Percentiles rank a stretch among this genome's conserved stretches.
These are phyloP conservation scores for Nymphalis polychloros DNA, from an alignment of 2,888 invertebrate genomes.

Conservation along the genomic window DNA sequence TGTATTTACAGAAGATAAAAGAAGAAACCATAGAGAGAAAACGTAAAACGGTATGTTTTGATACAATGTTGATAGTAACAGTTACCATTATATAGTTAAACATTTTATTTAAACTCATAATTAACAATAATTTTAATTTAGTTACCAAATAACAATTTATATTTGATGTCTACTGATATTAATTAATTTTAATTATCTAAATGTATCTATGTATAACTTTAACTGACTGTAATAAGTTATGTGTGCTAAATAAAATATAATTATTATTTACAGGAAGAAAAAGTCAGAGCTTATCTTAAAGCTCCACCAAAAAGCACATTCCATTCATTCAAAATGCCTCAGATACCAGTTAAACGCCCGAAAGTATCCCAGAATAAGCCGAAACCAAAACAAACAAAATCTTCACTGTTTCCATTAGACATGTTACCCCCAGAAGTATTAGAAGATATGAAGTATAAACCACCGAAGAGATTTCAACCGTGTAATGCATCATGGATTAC, in stretches of 20 bases:
- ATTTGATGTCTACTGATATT: too few relatives aligned
- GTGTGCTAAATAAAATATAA: not conserved
- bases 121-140: too few relatives aligned
- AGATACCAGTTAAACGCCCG: constrained; percentile 43
- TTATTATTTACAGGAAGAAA: constrained; percentile 52
- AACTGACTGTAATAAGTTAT: too few relatives aligned
- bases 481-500: constrained; percentile 70
- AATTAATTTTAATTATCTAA: too few relatives aligned
- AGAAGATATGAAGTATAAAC: constrained; percentile 68
- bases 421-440: constrained; percentile 57
- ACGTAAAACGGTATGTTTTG: constrained; percentile 57
- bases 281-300: constrained; percentile 52
- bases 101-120: not conserved
- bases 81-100: too few relatives aligned
- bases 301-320: constrained; percentile 39
- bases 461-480: constrained; percentile 66
- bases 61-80: too few relatives aligned
- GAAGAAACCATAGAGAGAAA: constrained; percentile 53
- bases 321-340: constrained; percentile 55
- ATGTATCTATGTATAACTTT: too few relatives aligned
- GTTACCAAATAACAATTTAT: too few relatives aligned
- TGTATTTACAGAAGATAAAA: constrained; percentile 57
- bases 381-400: constrained; percentile 47
- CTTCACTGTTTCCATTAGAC: constrained; percentile 41
- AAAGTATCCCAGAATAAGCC: constrained; percentile 44